phyloP scores from a whole-genome alignment of 2,113 vertebrate genomes.

The Corythornis vintsioides region DNA sequence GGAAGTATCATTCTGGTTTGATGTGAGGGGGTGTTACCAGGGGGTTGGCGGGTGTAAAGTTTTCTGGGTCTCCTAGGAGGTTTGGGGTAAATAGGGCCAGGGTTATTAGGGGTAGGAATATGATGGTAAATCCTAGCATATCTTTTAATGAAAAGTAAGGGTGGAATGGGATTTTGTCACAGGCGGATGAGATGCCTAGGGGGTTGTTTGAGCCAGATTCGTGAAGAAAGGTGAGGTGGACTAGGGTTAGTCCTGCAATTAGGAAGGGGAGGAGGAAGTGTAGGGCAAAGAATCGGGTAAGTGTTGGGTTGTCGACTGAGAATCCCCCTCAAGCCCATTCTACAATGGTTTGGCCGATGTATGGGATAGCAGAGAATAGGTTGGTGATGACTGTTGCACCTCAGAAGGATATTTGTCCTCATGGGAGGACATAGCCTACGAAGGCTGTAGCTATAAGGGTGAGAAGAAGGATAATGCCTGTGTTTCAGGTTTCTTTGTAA shows the following conservation, averaged over 20 bases:
- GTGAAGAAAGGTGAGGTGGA: background rate
- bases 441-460: too few relatives aligned
- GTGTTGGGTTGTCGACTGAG: too few relatives aligned
- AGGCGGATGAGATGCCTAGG: background rate
- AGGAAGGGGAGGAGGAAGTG: background rate
- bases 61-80: background rate
- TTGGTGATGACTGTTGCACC: too few relatives aligned
- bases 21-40: too few relatives aligned
- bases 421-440: too few relatives aligned
- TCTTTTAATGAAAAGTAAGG: background rate
- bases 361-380: too few relatives aligned
- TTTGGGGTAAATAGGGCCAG: background rate
- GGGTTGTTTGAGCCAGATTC: background rate
- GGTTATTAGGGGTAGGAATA: background rate
- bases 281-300: background rate
- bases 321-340: too few relatives aligned
- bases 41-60: background rate
- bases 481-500: too few relatives aligned
- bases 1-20: too few relatives aligned
- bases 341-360: too few relatives aligned
- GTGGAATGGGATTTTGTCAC: background rate
- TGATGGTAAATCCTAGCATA: background rate
- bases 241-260: fast-evolving
- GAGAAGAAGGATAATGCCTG: too few relatives aligned
- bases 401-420: too few relatives aligned